These are phyloP conservation scores for Mareca penelope DNA, from an alignment of 2,797 vertebrate species.

Conservation along the genomic window DNA sequence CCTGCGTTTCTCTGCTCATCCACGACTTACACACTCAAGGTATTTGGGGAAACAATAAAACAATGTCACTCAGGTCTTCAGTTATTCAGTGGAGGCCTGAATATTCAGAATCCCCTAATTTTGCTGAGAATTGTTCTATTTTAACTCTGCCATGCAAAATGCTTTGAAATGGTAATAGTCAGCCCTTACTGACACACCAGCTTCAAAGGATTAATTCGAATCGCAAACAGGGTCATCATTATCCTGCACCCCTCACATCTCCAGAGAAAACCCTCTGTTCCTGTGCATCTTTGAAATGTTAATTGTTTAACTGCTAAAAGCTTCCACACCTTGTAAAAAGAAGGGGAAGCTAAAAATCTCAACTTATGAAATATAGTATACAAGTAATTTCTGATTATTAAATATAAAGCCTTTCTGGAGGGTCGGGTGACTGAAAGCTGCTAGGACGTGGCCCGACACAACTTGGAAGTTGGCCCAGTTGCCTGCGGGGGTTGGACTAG, in stretches of 20 bases:
- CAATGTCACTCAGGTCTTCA: not conserved
- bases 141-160: conserved; percentile 29
- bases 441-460: accelerated
- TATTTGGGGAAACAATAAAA: conserved; percentile 13
- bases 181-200: not conserved
- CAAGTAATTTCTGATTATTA: conserved; percentile 8
- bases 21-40: accelerated
- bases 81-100: conserved; percentile 25
- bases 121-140: conserved; percentile 58
- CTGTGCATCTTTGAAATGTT: conserved; percentile 68
- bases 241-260: conserved; percentile 27
- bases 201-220: conserved; percentile 68
- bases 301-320: conserved; percentile 57
- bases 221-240: conserved; percentile 51
- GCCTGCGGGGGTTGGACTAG: not conserved
- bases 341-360: not conserved
- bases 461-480: not conserved
- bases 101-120: conserved; percentile 39
- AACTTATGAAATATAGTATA: not conserved
- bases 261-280: conserved; percentile 52
- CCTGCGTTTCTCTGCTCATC: not conserved
- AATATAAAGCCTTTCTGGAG: not conserved
- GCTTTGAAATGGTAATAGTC: conserved; percentile 69
- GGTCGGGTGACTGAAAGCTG: not conserved
- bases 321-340: not conserved